Evolutionary conservation across 2,888 invertebrate genomes (phyloP), one percentile per base, ranked within the genome.

Genomic region (Galerucella calmariensis): DNA sequence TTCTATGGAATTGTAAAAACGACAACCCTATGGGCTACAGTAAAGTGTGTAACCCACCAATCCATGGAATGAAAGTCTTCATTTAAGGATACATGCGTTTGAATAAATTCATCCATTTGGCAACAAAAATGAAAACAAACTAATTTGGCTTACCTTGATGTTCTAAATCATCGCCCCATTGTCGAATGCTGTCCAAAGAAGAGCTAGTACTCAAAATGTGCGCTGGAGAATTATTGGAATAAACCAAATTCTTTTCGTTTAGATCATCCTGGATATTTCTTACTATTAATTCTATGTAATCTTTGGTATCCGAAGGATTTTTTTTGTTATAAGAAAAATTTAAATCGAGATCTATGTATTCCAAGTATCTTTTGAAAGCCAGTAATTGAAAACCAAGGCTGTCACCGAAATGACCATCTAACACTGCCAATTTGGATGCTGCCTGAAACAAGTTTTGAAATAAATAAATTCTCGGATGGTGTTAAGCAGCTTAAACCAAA

Each of bases 81-180:
- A 6, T 35, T 35, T 0, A 6, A 35, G 35, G 35, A 41, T 41
- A 9, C 9, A 41, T 41, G 35, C 35, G 5, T 41, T 41, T 41
- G 8, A 35, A 35, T 35, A 35, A 8, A 59, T 4, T 24, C 24
- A 10, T n/a, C 20, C 24, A n/a, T 14, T 14, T n/a, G 51, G 51
- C 8, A n/a, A n/a, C 3, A 56, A 16, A 56, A 56, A 20, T 53
- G 3, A 53, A 53, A 14, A n/a, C 5, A 53, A 53, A n/a, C 53
- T 14, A 48, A 48, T 48, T 48, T 14, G 41, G 27, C 61, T 41
- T 46, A 65, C 63, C 88, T 79, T 87, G 87, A 79, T 86, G 85
- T 76, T 87, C 87, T 44, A 85, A 76, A 76, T 88, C 88, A 63
- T 88, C 87, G 2, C 85, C 86, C 85, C 87, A 88, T 74, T 87